Percentiles rank a stretch among this genome's conserved stretches.
Evolutionary conservation across 1,140 invertebrate genomes (phyloP).

Genomic region (Apis cerana): DNA sequence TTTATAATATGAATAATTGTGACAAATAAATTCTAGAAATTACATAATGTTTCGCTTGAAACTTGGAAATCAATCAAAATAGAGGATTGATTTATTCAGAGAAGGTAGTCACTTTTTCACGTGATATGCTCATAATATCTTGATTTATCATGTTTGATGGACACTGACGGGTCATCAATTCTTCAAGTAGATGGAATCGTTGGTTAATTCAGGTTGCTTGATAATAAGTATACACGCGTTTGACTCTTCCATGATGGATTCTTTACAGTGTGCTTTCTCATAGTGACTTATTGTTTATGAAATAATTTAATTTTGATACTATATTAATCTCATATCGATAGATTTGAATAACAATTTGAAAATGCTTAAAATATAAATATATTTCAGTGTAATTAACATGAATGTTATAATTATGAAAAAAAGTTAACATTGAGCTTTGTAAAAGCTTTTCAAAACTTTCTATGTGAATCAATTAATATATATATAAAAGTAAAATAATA

Average conservation of each 20-base stretch:
- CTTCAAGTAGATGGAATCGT: background rate
- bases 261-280: background rate
- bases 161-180: background rate
- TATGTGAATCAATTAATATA: no score
- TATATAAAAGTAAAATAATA: no score
- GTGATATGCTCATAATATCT: background rate
- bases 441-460: no score
- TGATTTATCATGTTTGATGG: background rate
- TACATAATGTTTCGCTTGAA: background rate
- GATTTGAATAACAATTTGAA: no score
- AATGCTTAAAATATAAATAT: no score
- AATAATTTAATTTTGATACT: background rate
- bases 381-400: no score
- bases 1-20: background rate
- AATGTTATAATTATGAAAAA: no score
- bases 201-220: background rate
- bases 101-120: background rate
- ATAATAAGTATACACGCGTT: background rate
- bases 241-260: background rate
- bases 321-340: background rate
- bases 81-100: slow-evolving; percentile 1
- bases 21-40: background rate
- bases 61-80: background rate
- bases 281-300: background rate
- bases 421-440: no score